Conservation (phyloP, 2,797 vertebrate species). For the Oceanodroma leucorhoa region DNA sequence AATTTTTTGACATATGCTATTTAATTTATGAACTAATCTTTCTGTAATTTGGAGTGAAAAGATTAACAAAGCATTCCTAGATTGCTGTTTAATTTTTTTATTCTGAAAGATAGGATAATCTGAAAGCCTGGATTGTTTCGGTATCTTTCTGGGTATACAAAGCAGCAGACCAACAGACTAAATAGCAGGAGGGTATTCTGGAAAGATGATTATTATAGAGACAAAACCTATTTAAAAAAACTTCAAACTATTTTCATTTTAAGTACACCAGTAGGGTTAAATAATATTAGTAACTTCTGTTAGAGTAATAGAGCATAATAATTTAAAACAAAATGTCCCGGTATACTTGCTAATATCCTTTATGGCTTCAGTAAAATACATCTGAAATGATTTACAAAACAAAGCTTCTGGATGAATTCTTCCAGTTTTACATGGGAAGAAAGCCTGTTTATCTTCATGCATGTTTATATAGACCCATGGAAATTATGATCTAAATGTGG, state of each 20-base stretch:
- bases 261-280: slow-evolving; percentile 23
- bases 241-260: neutral
- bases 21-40: neutral
- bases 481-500: slow-evolving; percentile 61
- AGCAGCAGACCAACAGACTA: neutral
- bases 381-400: slow-evolving; percentile 49
- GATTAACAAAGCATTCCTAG: neutral
- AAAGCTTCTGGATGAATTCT: slow-evolving; percentile 35
- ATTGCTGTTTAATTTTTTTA: neutral
- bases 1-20: neutral
- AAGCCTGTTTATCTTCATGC: slow-evolving; percentile 48
- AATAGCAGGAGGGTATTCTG: neutral
- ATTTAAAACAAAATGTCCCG: slow-evolving; percentile 44
- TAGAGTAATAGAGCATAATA: slow-evolving; percentile 23
- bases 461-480: slow-evolving; percentile 51
- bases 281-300: slow-evolving; percentile 39
- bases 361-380: slow-evolving; percentile 45
- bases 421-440: slow-evolving; percentile 27
- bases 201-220: neutral
- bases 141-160: neutral
- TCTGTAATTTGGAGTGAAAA: neutral
- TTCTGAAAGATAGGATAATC: neutral
- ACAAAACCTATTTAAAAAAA: neutral
- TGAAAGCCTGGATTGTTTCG: neutral
- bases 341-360: slow-evolving; percentile 8